Base-by-base conservation (phyloP, 1,140 invertebrate genomes). In the Tetramorium simillimum region DNA sequence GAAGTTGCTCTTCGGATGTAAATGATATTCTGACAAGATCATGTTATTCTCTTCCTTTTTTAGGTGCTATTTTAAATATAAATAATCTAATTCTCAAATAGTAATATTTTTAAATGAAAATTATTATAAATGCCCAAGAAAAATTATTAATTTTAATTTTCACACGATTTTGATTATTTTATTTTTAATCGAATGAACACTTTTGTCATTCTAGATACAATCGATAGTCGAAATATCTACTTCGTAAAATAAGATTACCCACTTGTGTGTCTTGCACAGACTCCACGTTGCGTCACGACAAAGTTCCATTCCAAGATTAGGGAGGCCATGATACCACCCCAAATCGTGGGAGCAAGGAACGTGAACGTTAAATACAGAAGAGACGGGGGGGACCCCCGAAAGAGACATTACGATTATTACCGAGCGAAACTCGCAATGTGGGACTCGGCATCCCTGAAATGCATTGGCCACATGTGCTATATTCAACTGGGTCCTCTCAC, bases 361-460 rank as follows among this genome's bases (percentile, higher is more conserved):
- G 86, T 86, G 86, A 91, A 86, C 85, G 80, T 67, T 67, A 62
- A 85, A 72, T 82, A 76, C 69, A 58, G 33, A 69, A 80, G 75
- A 70, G 86, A 89, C 53, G 82, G 90, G 88, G 51, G 89, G 92
- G 84, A 92, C 92, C 93, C 93, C 93, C 89, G 91, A 92, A 94
- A 94, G 93, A 94, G 93, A 94, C 95, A 95, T 95, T 95, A 95
- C 94, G 94, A 95, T 95, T 95, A 95, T 95, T 95, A 94, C 93
- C 88, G 91, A 91, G 87, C 77, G 87, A 88, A 89, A 78, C 87
- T 92, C 81, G 86, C 88, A 91, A 90, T 89, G 89, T 91, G 91
- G 92, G 91, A 93, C 91, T 90, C 78, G 90, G 76, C 89, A 89
- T 90, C 92, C 89, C 92, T 90, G 67, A 90, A 88, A 89, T 89